These are phyloP conservation scores for Pentamera pediparva DNA, from an alignment of 53 echinoderm and acorn worm species.

Conservation along the genomic window DNA sequence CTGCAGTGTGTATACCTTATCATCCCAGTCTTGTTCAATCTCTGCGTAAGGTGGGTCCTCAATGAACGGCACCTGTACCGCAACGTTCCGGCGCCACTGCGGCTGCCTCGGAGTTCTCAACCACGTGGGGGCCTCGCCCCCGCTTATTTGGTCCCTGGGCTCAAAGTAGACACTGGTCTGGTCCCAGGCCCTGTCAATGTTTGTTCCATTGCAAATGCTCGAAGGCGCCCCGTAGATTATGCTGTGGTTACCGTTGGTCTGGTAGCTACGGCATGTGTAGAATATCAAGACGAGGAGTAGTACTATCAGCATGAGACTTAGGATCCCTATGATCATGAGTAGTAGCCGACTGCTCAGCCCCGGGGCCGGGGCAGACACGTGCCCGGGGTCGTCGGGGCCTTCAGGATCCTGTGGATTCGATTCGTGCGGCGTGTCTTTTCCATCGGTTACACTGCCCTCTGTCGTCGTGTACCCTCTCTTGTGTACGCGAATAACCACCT, in stretches of 20 bases:
- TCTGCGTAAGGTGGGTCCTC: constrained; percentile 85
- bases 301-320: constrained; percentile 68
- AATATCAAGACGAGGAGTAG: constrained; percentile 60
- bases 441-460: background rate
- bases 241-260: constrained; percentile 60
- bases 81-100: constrained; percentile 78
- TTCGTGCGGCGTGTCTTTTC: background rate
- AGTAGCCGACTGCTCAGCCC: constrained; percentile 52
- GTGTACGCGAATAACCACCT: constrained; percentile 25
- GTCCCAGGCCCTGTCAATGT: constrained; percentile 65
- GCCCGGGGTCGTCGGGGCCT: constrained; percentile 31
- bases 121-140: constrained; percentile 67
- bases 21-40: constrained; percentile 94
- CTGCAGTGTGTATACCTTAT: constrained; percentile 60
- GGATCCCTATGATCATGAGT: constrained; percentile 69
- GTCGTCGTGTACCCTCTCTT: constrained; percentile 31
- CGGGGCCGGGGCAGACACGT: background rate
- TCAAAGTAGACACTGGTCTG: constrained; percentile 93
- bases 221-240: constrained; percentile 74
- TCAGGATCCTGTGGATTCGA: constrained; percentile 17
- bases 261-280: constrained; percentile 74
- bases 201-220: constrained; percentile 59
- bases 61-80: constrained; percentile 74
- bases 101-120: constrained; percentile 63
- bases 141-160: constrained; percentile 75